Percentiles rank a stretch among this genome's conserved stretches.
Evolutionary conservation across 1,140 invertebrate genomes (phyloP).

Genomic region (Cataglyphis hispanica): DNA sequence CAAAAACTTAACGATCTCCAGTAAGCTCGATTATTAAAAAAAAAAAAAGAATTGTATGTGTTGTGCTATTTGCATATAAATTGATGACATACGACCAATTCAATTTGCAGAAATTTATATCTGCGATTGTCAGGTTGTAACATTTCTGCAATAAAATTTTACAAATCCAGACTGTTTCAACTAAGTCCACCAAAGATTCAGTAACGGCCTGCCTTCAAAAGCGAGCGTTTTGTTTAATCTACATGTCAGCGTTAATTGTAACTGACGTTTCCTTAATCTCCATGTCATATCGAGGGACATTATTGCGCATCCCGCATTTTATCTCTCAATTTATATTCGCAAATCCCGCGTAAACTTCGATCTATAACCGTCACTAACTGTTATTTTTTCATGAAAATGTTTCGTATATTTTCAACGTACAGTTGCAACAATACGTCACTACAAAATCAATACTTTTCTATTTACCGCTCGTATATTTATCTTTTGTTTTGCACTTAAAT

Average conservation of each 20-base stretch:
- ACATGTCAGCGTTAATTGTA: slow-evolving; percentile 9
- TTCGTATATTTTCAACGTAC: background rate
- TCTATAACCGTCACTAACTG: background rate
- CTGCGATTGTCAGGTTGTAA: background rate
- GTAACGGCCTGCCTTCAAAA: background rate
- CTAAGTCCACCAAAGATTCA: background rate
- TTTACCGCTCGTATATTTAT: slow-evolving; percentile 20
- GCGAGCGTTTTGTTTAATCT: background rate
- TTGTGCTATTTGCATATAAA: background rate
- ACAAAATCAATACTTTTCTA: slow-evolving; percentile 30
- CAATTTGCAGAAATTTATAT: slow-evolving; percentile 24
- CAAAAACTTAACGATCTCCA: too few relatives aligned
- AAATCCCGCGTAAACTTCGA: background rate
- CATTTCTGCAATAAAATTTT: background rate
- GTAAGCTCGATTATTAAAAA: slow-evolving; percentile 15
- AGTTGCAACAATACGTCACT: slow-evolving; percentile 7
- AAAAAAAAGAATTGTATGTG: background rate
- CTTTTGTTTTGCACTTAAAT: slow-evolving; percentile 9
- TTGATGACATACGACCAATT: background rate
- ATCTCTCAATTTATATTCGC: slow-evolving; percentile 5
- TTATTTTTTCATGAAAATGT: slow-evolving; percentile 36
- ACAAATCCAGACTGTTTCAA: background rate
- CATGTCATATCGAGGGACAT: background rate
- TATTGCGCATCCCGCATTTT: background rate
- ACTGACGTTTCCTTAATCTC: slow-evolving; percentile 7